Conservation (phyloP, 2,113 vertebrate genomes). For the Macrotus californicus region DNA sequence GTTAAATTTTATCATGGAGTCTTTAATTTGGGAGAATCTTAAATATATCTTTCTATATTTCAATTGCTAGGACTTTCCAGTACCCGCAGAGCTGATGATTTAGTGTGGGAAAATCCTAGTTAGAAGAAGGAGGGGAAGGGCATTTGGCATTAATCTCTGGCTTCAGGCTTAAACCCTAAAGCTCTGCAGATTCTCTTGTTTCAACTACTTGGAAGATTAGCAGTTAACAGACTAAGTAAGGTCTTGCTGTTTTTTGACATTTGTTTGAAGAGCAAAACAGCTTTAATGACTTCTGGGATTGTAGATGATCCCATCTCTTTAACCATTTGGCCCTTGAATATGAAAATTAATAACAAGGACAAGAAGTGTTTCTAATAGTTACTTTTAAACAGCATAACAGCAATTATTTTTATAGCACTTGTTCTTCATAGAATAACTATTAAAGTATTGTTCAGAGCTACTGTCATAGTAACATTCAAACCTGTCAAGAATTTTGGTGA, state of each 20-base stretch:
- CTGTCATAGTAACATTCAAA: too few relatives aligned
- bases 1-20: background rate
- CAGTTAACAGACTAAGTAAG: slow-evolving; percentile 12
- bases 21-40: background rate
- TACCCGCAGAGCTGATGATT: background rate
- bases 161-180: slow-evolving; percentile 5
- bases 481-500: too few relatives aligned
- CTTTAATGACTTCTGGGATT: background rate
- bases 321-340: background rate
- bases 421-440: background rate
- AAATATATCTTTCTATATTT: background rate
- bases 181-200: background rate
- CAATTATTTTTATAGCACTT: background rate
- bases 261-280: slow-evolving; percentile 41
- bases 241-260: slow-evolving; percentile 27
- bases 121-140: background rate
- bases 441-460: background rate
- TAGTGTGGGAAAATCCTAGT: slow-evolving; percentile 17
- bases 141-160: background rate
- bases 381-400: background rate
- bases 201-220: background rate
- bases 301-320: background rate
- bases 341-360: background rate
- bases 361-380: background rate
- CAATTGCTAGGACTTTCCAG: background rate